phyloP scores from a whole-genome alignment of 2,797 vertebrate species.

The Carapus acus region DNA sequence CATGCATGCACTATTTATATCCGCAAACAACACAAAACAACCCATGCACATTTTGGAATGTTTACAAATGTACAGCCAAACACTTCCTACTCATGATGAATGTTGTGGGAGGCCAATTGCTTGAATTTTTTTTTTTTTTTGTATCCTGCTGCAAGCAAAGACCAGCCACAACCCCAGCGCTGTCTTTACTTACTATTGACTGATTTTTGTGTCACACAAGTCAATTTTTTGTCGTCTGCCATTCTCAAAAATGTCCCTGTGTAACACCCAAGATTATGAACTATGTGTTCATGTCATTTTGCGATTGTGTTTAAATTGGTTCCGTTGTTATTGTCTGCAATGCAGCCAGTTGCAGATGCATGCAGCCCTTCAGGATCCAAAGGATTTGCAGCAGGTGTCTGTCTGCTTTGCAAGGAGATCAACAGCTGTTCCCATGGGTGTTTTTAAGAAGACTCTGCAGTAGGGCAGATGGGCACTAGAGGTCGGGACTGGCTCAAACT shows the following conservation, averaged over 20 bases:
- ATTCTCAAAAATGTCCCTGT: slow-evolving; percentile 29
- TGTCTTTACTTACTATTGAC: too few relatives aligned
- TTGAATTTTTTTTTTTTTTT: background rate
- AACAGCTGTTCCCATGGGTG: slow-evolving; percentile 41
- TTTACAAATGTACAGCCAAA: slow-evolving; percentile 30
- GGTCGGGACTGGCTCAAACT: slow-evolving; percentile 28
- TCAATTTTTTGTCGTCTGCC: background rate
- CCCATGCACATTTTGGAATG: slow-evolving; percentile 23
- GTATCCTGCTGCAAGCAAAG: background rate
- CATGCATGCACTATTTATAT: slow-evolving; percentile 59
- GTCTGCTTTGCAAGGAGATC: slow-evolving; percentile 27
- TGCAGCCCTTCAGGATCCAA: slow-evolving; percentile 4
- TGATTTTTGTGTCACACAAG: slow-evolving; percentile 14
- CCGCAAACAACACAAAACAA: slow-evolving; percentile 23
- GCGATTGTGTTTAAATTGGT: slow-evolving; percentile 8
- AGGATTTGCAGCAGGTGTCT: slow-evolving; percentile 63
- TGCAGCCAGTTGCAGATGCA: slow-evolving; percentile 12
- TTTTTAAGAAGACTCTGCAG: slow-evolving; percentile 28
- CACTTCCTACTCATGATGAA: slow-evolving; percentile 23
- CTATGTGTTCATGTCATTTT: slow-evolving; percentile 34
- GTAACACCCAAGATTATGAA: slow-evolving; percentile 23
- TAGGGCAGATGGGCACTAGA: slow-evolving; percentile 65
- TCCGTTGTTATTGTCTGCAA: slow-evolving; percentile 18
- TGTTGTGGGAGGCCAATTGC: background rate
- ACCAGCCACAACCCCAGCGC: too few relatives aligned